Evolutionary conservation across 2,113 vertebrate species (phyloP).

Genomic region (Clarias gariepinus): DNA sequence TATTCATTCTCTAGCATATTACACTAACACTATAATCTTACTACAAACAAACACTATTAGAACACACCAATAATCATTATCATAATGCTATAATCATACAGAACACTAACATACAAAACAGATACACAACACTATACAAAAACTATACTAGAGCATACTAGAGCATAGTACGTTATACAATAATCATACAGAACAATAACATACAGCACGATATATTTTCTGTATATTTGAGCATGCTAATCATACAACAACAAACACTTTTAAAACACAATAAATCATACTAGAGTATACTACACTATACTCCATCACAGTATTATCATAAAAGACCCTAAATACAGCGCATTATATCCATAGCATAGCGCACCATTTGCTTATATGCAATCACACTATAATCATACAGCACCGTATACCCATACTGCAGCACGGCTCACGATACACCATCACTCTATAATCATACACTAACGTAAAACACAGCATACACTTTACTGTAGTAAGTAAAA

Average conservation of each 20-base stretch:
- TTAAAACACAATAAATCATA: background rate
- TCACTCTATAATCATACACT: background rate
- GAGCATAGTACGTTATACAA: background rate
- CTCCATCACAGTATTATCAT: background rate
- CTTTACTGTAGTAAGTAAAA: background rate
- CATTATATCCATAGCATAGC: background rate
- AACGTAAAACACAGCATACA: background rate
- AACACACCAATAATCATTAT: no score
- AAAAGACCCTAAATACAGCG: background rate
- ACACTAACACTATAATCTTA: background rate
- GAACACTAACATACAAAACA: background rate
- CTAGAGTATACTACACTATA: background rate
- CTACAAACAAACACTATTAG: background rate
- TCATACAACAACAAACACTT: background rate
- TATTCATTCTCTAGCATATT: background rate
- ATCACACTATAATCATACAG: background rate
- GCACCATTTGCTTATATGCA: background rate
- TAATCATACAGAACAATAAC: background rate
- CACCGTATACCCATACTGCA: background rate
- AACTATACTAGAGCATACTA: background rate
- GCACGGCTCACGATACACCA: background rate
- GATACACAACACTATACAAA: background rate
- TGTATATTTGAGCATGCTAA: background rate
- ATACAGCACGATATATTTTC: background rate
- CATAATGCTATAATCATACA: background rate